These are phyloP conservation scores for Tetropium fuscum DNA, from an alignment of 2,888 invertebrate genomes.

Conservation along the genomic window DNA sequence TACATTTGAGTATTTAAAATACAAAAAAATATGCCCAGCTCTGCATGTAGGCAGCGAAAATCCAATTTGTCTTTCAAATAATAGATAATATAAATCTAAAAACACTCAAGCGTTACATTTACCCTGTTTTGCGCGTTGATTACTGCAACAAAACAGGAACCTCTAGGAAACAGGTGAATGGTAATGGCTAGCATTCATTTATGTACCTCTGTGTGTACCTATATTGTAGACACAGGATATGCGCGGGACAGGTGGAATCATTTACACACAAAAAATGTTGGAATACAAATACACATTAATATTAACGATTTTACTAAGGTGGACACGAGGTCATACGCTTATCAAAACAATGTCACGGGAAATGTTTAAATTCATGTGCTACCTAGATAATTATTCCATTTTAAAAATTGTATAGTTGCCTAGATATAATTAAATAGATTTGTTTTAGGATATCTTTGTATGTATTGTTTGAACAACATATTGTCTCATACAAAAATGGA, in stretches of 20 bases:
- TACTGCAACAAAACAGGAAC: constrained; percentile 5
- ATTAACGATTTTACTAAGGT: constrained; percentile 16
- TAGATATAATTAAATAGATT: too few species aligned
- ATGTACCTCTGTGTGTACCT: too few species aligned
- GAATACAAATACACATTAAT: constrained; percentile 30
- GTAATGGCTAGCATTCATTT: constrained; percentile 17
- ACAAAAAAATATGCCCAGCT: too few species aligned
- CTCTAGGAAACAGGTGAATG: constrained; percentile 26
- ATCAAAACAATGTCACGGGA: constrained; percentile 5
- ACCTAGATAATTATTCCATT: too few species aligned
- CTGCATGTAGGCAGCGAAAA: too few species aligned
- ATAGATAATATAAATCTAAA: too few species aligned
- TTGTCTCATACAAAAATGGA: too few species aligned
- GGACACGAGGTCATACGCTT: constrained; percentile 13
- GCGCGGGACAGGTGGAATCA: constrained; percentile 33
- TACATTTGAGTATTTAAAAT: too few species aligned
- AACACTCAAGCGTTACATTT: not conserved
- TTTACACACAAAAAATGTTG: constrained; percentile 31
- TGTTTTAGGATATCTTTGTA: too few species aligned
- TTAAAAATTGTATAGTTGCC: too few species aligned
- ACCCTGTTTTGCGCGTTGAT: not conserved
- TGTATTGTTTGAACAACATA: too few species aligned
- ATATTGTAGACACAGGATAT: constrained; percentile 27
- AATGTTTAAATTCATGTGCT: not conserved
- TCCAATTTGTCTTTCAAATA: too few species aligned